Evolutionary conservation across 1,140 invertebrate genomes (phyloP), one percentile per base, ranked within the genome.

Genomic region (Hyles vespertilio): DNA sequence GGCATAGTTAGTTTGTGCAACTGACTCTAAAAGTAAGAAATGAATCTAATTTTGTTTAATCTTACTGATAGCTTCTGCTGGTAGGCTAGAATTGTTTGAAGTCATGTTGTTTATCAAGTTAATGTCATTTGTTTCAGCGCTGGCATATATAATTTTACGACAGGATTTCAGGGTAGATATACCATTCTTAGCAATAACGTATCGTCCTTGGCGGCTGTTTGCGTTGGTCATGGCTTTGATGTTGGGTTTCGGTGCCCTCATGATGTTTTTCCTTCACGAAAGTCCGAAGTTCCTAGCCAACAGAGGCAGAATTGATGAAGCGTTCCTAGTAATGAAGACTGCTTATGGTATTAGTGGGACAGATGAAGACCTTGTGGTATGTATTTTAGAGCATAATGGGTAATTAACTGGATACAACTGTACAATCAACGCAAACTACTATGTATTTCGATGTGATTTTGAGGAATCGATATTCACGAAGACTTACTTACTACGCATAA

Each of bases 181-280:
- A 67, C 50, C 78, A 56, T 9, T 72, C 59, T 8, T 68, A 77
- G 40, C 72, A 32, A 56, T 48, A 63, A 51, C 77, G 63, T 63
- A 91, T 84, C 61, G 88, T 86, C 91, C 90, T 48, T 94, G 94
- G 94, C 80, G 93, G 12, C 77, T 94, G 3, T 93, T 93, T 71
- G 69, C 93, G 2, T 78, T 91, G 0, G 55, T 92, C 0, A 93
- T 91, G 65, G 89, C 92, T 2, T 36, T 93, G 8, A 92, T 93
- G 1, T 89, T 90, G 61, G 79, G 93, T 0, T 60, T 91, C 0
- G 91, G 91, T 3, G 90, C 90, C 10, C 36, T 91, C 0, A 65
- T 89, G 2, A 81, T 94, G 47, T 77, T 89, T 3, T 84, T 89
- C 32, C 90, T 94, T 59, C 92, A 93, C 0, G 93, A 94, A 69